phyloP scores from a whole-genome alignment of 2,888 invertebrate species.

The Calameuta idolon region DNA sequence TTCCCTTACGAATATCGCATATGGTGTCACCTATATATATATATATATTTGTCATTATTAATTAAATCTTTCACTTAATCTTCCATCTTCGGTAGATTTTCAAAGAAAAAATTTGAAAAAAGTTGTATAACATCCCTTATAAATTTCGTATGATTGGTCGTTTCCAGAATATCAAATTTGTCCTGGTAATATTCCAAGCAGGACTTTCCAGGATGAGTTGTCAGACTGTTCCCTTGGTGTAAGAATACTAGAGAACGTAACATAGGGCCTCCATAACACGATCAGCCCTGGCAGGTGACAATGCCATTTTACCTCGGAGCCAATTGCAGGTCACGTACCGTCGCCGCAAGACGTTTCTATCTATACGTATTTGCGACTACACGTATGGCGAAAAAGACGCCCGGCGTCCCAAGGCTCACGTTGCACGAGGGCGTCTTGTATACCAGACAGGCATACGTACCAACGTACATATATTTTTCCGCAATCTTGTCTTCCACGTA shows the following conservation, averaged over 20 bases:
- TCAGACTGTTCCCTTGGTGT: background rate
- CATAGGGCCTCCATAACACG: slow-evolving; percentile 30
- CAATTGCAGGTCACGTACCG: slow-evolving; percentile 53
- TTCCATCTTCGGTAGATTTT: background rate
- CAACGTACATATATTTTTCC: background rate
- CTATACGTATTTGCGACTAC: background rate
- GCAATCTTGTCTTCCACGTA: background rate
- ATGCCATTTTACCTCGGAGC: slow-evolving; percentile 40
- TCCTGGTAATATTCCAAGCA: background rate
- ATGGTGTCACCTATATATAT: background rate
- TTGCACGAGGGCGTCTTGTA: background rate
- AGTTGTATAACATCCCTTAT: background rate
- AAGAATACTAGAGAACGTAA: background rate
- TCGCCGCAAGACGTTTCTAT: slow-evolving; percentile 10
- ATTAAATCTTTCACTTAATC: background rate
- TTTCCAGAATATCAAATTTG: background rate
- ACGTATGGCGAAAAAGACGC: background rate
- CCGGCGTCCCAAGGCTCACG: background rate
- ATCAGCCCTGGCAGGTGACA: slow-evolving; percentile 48
- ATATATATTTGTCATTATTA: background rate
- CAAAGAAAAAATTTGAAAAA: background rate
- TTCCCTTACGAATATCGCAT: background rate
- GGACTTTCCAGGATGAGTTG: background rate
- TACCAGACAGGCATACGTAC: background rate
- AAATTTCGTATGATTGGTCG: background rate